These are phyloP conservation scores for Caenorhabditis doughertyi DNA, from an alignment of 2,888 invertebrate genomes.

Conservation along the genomic window DNA sequence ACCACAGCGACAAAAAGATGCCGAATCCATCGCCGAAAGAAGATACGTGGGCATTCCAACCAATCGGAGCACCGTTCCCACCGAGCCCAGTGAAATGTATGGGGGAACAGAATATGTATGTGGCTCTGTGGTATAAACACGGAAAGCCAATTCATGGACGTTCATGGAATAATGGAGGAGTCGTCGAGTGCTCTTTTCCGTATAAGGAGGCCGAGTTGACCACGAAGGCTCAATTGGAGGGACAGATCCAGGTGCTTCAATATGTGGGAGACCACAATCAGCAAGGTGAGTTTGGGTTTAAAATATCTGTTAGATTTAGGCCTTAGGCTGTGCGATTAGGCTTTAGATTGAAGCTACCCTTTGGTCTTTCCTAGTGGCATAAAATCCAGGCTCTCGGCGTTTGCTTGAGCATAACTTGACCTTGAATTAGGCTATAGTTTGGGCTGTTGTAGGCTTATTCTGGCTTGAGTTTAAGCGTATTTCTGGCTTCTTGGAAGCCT, in stretches of 20 bases:
- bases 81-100: conserved; percentile 62
- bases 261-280: conserved; percentile 78
- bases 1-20: background rate
- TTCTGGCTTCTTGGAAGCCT: no score
- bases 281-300: conserved; percentile 34
- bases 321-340: no score
- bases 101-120: conserved; percentile 72
- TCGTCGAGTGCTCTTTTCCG: conserved; percentile 78
- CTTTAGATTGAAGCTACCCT: no score
- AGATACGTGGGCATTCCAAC: conserved; percentile 68
- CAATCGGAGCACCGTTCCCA: conserved; percentile 69
- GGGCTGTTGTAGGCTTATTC: no score
- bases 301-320: background rate
- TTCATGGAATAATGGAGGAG: conserved; percentile 77
- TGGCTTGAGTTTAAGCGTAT: no score
- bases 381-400: no score
- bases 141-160: conserved; percentile 77
- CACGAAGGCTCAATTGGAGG: conserved; percentile 74
- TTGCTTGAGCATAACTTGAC: no score
- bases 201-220: conserved; percentile 75
- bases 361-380: no score
- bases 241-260: conserved; percentile 79
- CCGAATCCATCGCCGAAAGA: conserved; percentile 60
- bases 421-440: no score
- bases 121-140: conserved; percentile 74